phyloP scores from a whole-genome alignment of 2,113 vertebrate species.

The Vulpes vulpes region DNA sequence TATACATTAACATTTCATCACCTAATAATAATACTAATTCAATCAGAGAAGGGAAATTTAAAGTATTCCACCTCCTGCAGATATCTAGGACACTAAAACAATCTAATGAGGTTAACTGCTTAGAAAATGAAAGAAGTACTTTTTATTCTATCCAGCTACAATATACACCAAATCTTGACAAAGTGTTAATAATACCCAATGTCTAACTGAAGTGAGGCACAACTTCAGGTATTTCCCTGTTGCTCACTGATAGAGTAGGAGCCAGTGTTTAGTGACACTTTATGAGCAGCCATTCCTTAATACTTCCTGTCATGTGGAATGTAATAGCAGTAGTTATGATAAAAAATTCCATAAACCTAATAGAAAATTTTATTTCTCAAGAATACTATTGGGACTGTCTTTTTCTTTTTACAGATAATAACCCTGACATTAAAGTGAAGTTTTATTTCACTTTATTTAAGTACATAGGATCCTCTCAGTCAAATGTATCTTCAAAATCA shows the following conservation, averaged over 20 bases:
- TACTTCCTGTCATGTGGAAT: not conserved
- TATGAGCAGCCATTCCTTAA: not conserved
- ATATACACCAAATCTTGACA: not conserved
- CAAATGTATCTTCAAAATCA: not conserved
- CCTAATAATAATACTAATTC: not conserved
- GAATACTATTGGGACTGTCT: not conserved
- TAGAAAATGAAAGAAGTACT: not conserved
- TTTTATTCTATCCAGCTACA: not conserved
- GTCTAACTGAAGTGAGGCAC: not conserved
- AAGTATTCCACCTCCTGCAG: not conserved
- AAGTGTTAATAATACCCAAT: not conserved
- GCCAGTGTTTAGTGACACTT: not conserved
- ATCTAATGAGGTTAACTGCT: not conserved
- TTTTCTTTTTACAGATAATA: not conserved
- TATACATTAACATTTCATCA: conserved; percentile 15
- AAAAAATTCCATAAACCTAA: conserved; percentile 17
- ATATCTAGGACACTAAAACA: conserved; percentile 29
- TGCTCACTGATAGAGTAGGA: not conserved
- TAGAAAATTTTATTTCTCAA: not conserved
- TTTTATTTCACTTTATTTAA: not conserved
- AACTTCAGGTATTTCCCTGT: not conserved
- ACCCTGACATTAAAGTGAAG: not conserved
- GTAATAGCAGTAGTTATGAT: not conserved
- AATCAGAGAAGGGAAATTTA: not conserved
- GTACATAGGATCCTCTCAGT: not conserved